Percentiles rank a stretch among this genome's conserved stretches.
Evolutionary conservation across 2,797 vertebrate genomes (phyloP).

Genomic region (Ciconia nigra): DNA sequence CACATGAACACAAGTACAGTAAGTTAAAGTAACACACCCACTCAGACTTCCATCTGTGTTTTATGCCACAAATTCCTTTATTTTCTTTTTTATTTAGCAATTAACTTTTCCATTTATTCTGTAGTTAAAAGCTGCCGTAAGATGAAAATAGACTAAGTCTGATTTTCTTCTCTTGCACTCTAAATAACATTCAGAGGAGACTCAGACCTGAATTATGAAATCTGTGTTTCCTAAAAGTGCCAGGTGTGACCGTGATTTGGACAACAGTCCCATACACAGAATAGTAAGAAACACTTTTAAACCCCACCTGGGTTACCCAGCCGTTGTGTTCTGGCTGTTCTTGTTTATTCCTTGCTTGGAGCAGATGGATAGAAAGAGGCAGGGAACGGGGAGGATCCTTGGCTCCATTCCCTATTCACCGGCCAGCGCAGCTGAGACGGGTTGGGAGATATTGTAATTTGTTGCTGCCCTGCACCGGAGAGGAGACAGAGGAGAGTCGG

Average conservation of each 20-base stretch:
- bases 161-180: slow-evolving; percentile 1
- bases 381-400: slow-evolving; percentile 54
- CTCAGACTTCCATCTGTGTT: slow-evolving; percentile 35
- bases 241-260: slow-evolving; percentile 48
- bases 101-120: slow-evolving; percentile 50
- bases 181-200: slow-evolving; percentile 43
- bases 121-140: slow-evolving; percentile 46
- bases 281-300: background rate
- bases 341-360: slow-evolving; percentile 44
- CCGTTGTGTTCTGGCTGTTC: slow-evolving; percentile 51
- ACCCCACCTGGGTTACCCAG: slow-evolving; percentile 49
- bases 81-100: slow-evolving; percentile 47
- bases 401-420: slow-evolving; percentile 41
- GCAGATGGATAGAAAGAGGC: slow-evolving; percentile 57
- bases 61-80: slow-evolving; percentile 19
- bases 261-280: background rate
- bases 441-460: slow-evolving; percentile 12
- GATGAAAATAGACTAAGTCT: slow-evolving; percentile 19
- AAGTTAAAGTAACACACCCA: slow-evolving; percentile 6
- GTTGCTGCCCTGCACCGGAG: background rate
- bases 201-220: background rate
- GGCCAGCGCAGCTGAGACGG: slow-evolving; percentile 47
- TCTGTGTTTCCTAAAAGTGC: background rate
- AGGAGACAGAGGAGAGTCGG: background rate
- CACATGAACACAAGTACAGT: background rate